Evolutionary conservation across 2,797 vertebrate genomes (phyloP), one percentile per base, ranked within the genome.

Genomic region (Pseudomugil tenellus): DNA sequence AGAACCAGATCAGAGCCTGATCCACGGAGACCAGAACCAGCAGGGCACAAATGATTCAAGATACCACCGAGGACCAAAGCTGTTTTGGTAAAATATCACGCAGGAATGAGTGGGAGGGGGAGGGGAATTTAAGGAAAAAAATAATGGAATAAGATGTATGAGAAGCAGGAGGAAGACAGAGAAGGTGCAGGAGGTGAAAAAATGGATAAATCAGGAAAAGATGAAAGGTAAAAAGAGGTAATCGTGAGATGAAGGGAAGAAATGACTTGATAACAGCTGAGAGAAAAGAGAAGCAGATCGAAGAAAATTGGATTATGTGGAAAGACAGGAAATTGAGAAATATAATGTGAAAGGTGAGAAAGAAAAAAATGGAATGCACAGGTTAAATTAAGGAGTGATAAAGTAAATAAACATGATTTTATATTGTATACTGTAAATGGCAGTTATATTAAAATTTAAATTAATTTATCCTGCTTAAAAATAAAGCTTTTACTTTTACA

Each of bases 191-290:
- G 60, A 57, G 39, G 32, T 39, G 39, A 43, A 49, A 61, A 54
- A 39, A 69, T 60, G 43, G 67, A 69, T 69, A 55, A 59, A 51
- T 54, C 39, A 25, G 35, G 35, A 51, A 72, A 59, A 54, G 70
- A 69, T 60, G 62, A 52, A 57, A 56, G 41, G 39, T 32, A 64
- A 54, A 58, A 23, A 19, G 8, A 31, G 19, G 43, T 19, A 70
- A 63, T 57, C 55, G 58, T 35, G 32, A 61, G 39, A 26, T 41
- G n/a, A 61, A 49, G 53, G 55, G 63, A 46, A 31, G 43, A 70
- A 35, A 54, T 37, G 25, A 17, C 53, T 14, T 16, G 43, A 35
- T 21, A 51, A 43, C 4, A 26, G 39, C 41, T 7, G 29, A 29
- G 14, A 32, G 32, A 39, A n/a, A 58, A 28, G 29, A 46, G 29